A percentile compares a stretch with the other conserved stretches of the same genome.
phyloP scores from a whole-genome alignment of 2,113 vertebrate species.

The Hystrix cristata region DNA sequence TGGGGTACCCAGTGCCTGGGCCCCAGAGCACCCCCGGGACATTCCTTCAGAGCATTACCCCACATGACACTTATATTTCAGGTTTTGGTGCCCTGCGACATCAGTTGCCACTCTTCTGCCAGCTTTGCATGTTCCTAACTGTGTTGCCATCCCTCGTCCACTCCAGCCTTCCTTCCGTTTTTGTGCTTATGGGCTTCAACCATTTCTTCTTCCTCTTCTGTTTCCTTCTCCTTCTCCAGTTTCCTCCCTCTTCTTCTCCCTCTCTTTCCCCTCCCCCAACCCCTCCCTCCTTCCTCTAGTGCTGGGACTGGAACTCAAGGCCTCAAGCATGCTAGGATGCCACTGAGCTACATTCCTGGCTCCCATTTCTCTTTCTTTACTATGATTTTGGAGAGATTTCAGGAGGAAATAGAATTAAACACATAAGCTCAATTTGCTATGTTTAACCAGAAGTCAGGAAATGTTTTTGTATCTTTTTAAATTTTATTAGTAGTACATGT shows the following conservation, averaged over 20 bases:
- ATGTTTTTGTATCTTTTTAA: background rate
- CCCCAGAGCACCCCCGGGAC: too few species aligned
- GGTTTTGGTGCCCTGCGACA: background rate
- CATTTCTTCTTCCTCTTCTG: background rate
- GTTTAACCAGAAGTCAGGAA: background rate
- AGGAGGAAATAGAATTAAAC: background rate
- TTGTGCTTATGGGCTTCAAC: background rate
- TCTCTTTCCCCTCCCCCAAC: background rate
- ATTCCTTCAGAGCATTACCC: too few species aligned
- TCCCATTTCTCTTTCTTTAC: background rate
- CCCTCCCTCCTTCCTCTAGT: background rate
- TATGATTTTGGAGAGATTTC: background rate
- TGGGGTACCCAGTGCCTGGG: background rate
- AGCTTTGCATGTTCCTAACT: background rate
- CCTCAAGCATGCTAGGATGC: background rate
- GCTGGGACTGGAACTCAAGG: background rate
- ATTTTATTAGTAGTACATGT: background rate
- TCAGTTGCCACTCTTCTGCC: background rate
- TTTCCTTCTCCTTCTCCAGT: background rate
- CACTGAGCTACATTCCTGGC: background rate
- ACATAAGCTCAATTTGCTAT: background rate
- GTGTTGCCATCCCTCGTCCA: background rate
- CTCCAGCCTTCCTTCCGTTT: background rate
- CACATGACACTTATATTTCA: background rate
- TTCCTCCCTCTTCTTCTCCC: too few species aligned